Percentiles rank a stretch among this genome's conserved stretches.
phyloP scores from a whole-genome alignment of 2,888 invertebrate genomes.

The Melikaiella ostensackeni region DNA sequence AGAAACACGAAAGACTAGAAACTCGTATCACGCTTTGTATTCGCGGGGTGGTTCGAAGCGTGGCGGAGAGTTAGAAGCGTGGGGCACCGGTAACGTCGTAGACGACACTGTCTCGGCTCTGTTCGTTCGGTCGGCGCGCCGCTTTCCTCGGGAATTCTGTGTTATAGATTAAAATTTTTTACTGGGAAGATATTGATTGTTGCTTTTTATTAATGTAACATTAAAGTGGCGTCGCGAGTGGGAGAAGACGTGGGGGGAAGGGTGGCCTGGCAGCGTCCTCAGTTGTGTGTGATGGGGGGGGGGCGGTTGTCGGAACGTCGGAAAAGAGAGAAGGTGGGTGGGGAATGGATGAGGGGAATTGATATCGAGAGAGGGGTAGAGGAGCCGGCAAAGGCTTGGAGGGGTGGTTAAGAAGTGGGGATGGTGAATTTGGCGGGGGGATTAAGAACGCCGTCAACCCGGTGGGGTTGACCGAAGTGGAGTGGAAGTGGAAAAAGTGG shows the following conservation, averaged over 20 bases:
- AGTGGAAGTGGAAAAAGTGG: constrained; percentile 47
- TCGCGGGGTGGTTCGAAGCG: constrained; percentile 32
- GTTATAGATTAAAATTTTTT: constrained; percentile 76
- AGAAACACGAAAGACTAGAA: neutral
- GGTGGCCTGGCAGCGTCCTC: constrained; percentile 45
- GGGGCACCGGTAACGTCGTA: constrained; percentile 48
- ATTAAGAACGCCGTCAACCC: constrained; percentile 41
- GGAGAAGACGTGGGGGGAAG: constrained; percentile 54
- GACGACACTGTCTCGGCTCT: constrained; percentile 50
- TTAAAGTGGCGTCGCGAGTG: constrained; percentile 70
- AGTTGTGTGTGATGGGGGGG: constrained; percentile 41
- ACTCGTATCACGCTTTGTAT: neutral
- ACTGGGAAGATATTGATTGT: constrained; percentile 77
- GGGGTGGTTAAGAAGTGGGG: constrained; percentile 52
- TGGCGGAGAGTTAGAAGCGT: constrained; percentile 35
- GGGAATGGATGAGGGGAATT: constrained; percentile 45
- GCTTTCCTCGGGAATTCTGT: constrained; percentile 67
- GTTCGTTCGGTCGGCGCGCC: constrained; percentile 52
- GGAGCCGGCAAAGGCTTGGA: constrained; percentile 47
- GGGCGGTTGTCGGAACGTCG: constrained; percentile 47
- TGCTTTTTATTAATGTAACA: constrained; percentile 77
- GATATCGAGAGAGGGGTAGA: constrained; percentile 46
- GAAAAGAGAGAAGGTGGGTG: constrained; percentile 44
- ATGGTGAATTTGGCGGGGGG: constrained; percentile 44
- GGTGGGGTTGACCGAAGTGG: constrained; percentile 48